Percentiles rank a stretch among this genome's conserved stretches.
phyloP scores from a whole-genome alignment of 2,113 vertebrate genomes.

The Dolichallabes microphthalmus region DNA sequence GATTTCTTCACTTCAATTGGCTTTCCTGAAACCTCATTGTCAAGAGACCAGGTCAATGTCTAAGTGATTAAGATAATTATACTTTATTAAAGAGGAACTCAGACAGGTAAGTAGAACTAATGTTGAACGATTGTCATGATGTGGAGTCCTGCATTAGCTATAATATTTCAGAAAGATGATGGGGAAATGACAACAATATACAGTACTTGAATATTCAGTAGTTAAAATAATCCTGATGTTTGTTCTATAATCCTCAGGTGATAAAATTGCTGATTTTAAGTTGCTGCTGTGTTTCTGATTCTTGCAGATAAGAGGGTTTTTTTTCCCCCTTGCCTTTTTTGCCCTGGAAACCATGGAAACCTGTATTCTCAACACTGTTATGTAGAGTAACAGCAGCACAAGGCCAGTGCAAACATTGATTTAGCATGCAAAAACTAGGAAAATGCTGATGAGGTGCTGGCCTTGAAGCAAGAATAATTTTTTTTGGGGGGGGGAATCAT shows the following conservation, averaged over 20 bases:
- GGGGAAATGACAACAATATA: not conserved
- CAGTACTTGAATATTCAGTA: not conserved
- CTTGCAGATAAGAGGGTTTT: conserved; percentile 21
- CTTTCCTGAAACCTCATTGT: not conserved
- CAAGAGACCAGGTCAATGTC: not conserved
- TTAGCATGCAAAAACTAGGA: conserved; percentile 18
- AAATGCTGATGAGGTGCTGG: conserved; percentile 19
- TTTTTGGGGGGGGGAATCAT: not conserved
- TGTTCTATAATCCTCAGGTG: not conserved
- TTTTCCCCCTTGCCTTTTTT: conserved; percentile 26
- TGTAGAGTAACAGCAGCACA: conserved; percentile 43
- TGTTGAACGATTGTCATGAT: not conserved
- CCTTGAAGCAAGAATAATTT: not conserved
- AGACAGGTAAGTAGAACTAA: not conserved
- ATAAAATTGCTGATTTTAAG: not conserved
- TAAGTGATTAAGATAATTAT: conserved; percentile 14
- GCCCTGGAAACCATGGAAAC: conserved; percentile 55
- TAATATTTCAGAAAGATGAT: not conserved
- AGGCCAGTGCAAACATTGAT: conserved; percentile 34
- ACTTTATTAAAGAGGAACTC: conserved; percentile 9
- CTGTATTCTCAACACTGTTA: conserved; percentile 42
- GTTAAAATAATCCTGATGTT: not conserved
- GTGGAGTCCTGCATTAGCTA: not conserved
- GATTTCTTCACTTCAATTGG: conserved; percentile 12
- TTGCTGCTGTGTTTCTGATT: conserved; percentile 36